These are phyloP conservation scores for Drosophila pallidifrons DNA, from an alignment of 1,140 invertebrate species.

Conservation along the genomic window DNA sequence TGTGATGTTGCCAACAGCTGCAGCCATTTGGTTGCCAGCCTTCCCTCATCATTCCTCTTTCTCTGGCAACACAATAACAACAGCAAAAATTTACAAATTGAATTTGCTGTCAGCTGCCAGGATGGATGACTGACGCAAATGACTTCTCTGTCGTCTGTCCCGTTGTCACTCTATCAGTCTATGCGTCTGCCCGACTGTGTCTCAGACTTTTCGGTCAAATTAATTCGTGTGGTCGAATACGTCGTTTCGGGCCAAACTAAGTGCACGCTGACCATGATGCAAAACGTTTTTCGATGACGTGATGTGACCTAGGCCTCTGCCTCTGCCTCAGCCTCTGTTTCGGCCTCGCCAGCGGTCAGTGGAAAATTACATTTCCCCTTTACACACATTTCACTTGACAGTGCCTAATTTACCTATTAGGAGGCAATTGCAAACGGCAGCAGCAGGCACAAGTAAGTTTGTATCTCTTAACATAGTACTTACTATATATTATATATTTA, in stretches of 20 bases:
- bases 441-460: background rate
- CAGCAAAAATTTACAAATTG: conserved; percentile 71
- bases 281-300: conserved; percentile 43
- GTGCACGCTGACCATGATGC: conserved; percentile 53
- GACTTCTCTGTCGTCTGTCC: conserved; percentile 56
- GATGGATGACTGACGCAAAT: conserved; percentile 80
- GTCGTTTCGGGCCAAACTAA: conserved; percentile 51
- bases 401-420: conserved; percentile 55
- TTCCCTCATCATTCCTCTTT: background rate
- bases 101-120: conserved; percentile 78
- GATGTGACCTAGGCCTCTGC: conserved; percentile 9
- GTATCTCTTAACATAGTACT: background rate
- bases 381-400: conserved; percentile 31
- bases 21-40: conserved; percentile 59
- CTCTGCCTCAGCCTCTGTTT: background rate
- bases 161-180: background rate
- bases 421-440: conserved; percentile 22
- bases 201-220: conserved; percentile 47
- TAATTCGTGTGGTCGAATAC: conserved; percentile 64
- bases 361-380: conserved; percentile 50
- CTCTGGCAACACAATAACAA: conserved; percentile 12
- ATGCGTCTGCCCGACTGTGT: conserved; percentile 11
- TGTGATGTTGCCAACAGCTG: conserved; percentile 72
- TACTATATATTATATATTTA: conserved; percentile 5
- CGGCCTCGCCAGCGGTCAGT: conserved; percentile 10